Base-by-base conservation (phyloP, 2,113 vertebrate genomes). In the Ariopsis seemanni region DNA sequence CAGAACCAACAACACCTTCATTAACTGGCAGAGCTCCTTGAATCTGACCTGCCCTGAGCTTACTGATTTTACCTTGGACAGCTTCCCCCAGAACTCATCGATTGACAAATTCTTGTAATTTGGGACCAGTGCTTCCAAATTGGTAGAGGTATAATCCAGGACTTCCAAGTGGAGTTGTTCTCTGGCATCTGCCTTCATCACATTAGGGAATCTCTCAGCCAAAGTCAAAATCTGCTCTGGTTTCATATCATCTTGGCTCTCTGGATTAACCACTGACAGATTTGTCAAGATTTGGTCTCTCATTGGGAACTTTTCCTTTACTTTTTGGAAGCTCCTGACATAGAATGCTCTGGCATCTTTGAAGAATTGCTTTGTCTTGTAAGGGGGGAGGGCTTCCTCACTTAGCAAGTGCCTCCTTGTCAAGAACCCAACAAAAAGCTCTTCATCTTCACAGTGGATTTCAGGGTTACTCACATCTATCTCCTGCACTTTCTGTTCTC, bases 241-340 rank as follows among this genome's bases (percentile, higher is more conserved):
- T 79, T 57, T 83, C 69, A 87, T 89, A 71, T 89, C 77, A 87
- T 87, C 82, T 85, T 89, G 87, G 82, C 58, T 90, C 69, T 89
- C 88, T 78, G 71, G n/a, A 89, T 82, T 89, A 65, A 90, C 80
- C 62, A 90, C 88, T 88, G 89, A 86, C 83, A 55, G 53, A 89
- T 90, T 90, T 55, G 82, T 89, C 80, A 90, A 88, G 81, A 91
- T 85, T 86, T 89, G 85, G 84, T 91, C 91, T 82, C 34, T 84
- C 60, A 90, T 67, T 91, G 88, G 91, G 88, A 89, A 91, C 77
- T 90, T 90, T 57, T 89, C 85, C 67, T 88, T 65, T 34, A 87
- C 52, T 85, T 84, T 91, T 83, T 85, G 50, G 79, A 88, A 89
- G 85, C 82, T 91, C 22, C 78, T 89, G 17, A 83, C 69, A 89